These are phyloP conservation scores for Porphyrio hochstetteri DNA, from an alignment of 2,113 vertebrate genomes.

Conservation along the genomic window DNA sequence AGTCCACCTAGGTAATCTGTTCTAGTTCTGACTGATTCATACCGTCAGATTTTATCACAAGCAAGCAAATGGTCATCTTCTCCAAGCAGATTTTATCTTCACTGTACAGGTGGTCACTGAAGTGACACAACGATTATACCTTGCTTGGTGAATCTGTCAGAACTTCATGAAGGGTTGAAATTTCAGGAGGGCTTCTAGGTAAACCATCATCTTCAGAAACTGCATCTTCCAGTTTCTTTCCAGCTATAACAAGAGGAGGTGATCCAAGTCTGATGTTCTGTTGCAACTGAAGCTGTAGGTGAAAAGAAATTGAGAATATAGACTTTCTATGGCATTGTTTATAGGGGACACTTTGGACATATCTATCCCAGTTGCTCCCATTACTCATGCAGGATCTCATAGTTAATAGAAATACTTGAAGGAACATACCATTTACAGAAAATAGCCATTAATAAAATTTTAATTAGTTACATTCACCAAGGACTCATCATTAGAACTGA, in stretches of 20 bases:
- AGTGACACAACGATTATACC: slow-evolving; percentile 28
- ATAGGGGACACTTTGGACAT: not conserved
- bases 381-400: not conserved
- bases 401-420: not conserved
- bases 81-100: not conserved
- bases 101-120: not conserved
- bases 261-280: slow-evolving; percentile 80
- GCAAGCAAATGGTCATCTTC: not conserved
- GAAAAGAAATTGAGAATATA: not conserved
- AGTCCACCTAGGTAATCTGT: not conserved
- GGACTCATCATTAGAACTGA: not conserved
- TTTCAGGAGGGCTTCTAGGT: slow-evolving; percentile 80
- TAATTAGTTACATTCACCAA: not conserved
- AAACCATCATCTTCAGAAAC: slow-evolving; percentile 82
- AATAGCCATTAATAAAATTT: not conserved
- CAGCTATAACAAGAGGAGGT: slow-evolving; percentile 70
- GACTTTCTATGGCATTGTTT: not conserved
- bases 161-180: slow-evolving; percentile 61
- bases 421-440: not conserved
- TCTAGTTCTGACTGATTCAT: not conserved
- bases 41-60: not conserved
- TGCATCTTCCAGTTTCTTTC: slow-evolving; percentile 75
- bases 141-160: slow-evolving; percentile 48
- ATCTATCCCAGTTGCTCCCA: not conserved
- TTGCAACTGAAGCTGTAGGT: slow-evolving; percentile 74